These are phyloP conservation scores for Listronotus oregonensis DNA, from an alignment of 1,140 invertebrate genomes.

Conservation along the genomic window DNA sequence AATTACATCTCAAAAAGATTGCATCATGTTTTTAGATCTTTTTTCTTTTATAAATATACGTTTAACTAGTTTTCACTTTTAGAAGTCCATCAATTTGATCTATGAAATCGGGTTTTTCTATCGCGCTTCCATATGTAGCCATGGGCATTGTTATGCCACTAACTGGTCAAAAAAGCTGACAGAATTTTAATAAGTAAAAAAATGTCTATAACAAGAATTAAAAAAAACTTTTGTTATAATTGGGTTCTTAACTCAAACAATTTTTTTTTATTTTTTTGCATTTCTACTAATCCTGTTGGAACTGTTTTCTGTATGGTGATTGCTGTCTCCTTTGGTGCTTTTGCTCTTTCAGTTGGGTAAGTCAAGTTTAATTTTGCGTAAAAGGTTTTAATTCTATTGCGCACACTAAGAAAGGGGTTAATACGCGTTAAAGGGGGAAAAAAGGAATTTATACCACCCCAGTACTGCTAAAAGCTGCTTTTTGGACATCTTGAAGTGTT, in stretches of 20 bases:
- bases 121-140: slow-evolving; percentile 83
- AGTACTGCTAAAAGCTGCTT: no score
- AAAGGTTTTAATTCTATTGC: no score
- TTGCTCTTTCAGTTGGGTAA: slow-evolving; percentile 86
- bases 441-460: no score
- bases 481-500: no score
- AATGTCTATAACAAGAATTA: slow-evolving; percentile 73
- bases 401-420: no score
- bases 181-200: slow-evolving; percentile 67
- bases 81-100: slow-evolving; percentile 74
- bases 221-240: slow-evolving; percentile 76
- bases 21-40: no score
- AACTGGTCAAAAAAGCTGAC: slow-evolving; percentile 83
- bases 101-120: slow-evolving; percentile 77
- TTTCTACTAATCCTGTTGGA: slow-evolving; percentile 65
- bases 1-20: no score
- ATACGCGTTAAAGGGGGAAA: no score
- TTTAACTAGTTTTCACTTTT: slow-evolving; percentile 42
- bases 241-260: slow-evolving; percentile 79
- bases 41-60: no score
- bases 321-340: slow-evolving; percentile 85
- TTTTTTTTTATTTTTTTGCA: slow-evolving; percentile 88
- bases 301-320: slow-evolving; percentile 79
- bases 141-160: slow-evolving; percentile 81
- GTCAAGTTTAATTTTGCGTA: no score